phyloP scores from a whole-genome alignment of 2,888 invertebrate species.

The Nymphalis polychloros region DNA sequence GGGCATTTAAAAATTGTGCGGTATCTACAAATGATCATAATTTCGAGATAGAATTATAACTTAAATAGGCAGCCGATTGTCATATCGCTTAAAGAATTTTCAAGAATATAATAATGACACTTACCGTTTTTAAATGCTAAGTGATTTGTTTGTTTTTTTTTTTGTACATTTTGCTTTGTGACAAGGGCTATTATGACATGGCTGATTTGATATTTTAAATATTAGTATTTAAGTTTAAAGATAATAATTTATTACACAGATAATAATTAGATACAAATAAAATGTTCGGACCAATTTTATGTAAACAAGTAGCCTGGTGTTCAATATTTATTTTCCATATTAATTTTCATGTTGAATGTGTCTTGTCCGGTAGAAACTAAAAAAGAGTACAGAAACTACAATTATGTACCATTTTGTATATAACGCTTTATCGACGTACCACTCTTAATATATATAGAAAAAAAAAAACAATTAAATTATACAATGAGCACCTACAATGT shows the following conservation, averaged over 20 bases:
- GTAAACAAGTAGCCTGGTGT: constrained; percentile 63
- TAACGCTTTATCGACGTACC: constrained; percentile 2
- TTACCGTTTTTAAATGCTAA: background rate
- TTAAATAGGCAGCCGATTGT: too few relatives aligned
- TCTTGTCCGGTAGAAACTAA: constrained; percentile 34
- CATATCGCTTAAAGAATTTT: too few relatives aligned
- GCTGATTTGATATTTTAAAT: constrained; percentile 20
- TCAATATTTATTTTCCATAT: constrained; percentile 21
- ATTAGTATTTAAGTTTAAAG: constrained; percentile 24
- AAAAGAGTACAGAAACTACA: constrained; percentile 10
- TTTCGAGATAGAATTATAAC: background rate
- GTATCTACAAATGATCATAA: background rate
- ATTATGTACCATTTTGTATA: background rate
- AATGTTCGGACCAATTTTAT: constrained; percentile 77
- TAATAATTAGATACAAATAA: constrained; percentile 52
- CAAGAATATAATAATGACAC: too few relatives aligned
- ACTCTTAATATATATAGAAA: background rate
- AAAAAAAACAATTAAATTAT: background rate
- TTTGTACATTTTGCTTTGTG: background rate
- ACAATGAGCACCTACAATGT: constrained; percentile 2
- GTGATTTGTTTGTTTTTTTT: background rate
- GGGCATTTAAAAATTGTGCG: constrained; percentile 8
- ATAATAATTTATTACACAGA: constrained; percentile 43
- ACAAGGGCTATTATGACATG: background rate
- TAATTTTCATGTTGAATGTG: constrained; percentile 52